phyloP scores from a whole-genome alignment of 2,888 invertebrate genomes.

The Agonopterix heracliana region DNA sequence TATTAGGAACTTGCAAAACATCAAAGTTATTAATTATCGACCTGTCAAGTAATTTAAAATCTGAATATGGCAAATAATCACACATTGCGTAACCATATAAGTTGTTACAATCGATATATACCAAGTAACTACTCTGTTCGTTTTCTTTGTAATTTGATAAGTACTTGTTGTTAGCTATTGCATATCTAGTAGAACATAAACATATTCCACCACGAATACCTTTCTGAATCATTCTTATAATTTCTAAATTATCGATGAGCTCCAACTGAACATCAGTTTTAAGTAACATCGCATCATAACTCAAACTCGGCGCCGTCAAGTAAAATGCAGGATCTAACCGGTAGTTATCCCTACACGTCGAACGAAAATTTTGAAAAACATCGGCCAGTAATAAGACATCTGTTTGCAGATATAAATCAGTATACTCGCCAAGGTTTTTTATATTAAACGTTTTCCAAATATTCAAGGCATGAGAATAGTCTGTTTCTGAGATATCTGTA shows the following conservation, averaged over 20 bases:
- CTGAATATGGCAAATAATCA: constrained; percentile 8
- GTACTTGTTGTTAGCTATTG: constrained; percentile 2
- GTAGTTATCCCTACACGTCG: not conserved
- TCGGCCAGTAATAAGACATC: constrained; percentile 22
- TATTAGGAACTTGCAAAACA: no score
- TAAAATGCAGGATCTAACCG: constrained; percentile 1
- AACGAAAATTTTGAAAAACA: constrained; percentile 17
- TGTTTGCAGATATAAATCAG: constrained; percentile 22
- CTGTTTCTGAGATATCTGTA: constrained; percentile 6
- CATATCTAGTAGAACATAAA: not conserved
- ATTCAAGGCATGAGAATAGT: constrained; percentile 1
- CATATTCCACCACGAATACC: constrained; percentile 2
- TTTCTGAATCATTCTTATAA: not conserved
- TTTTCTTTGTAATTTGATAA: not conserved
- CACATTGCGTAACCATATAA: constrained; percentile 24
- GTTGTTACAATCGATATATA: constrained; percentile 26
- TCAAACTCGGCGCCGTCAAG: constrained; percentile 1
- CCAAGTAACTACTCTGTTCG: not conserved
- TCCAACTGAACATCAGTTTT: constrained; percentile 2
- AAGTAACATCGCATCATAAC: constrained; percentile 4
- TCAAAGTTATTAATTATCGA: no score
- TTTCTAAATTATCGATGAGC: not conserved
- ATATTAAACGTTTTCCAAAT: constrained; percentile 19
- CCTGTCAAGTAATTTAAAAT: not conserved
- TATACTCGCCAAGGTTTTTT: constrained; percentile 17